Conservation (phyloP, 2,797 vertebrate species). For the Pangasius macronema region DNA sequence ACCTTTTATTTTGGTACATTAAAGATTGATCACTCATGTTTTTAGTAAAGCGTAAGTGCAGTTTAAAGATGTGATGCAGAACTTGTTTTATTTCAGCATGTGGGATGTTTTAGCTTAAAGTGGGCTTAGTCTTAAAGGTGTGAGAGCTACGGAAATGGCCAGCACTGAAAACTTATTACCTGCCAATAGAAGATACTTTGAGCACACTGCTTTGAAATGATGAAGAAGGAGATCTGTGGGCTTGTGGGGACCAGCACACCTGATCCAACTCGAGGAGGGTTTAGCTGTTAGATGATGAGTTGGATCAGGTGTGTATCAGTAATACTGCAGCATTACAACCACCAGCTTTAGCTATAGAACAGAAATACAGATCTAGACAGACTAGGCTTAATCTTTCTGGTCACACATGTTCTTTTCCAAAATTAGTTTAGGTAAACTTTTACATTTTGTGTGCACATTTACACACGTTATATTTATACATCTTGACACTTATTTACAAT, state of each 20-base stretch:
- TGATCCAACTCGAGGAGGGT: not conserved
- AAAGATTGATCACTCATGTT: slow-evolving; percentile 75
- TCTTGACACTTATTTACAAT: slow-evolving; percentile 18
- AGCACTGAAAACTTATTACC: no score
- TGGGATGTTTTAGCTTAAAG: not conserved
- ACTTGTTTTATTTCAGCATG: slow-evolving; percentile 50
- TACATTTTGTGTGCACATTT: no score
- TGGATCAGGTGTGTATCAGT: not conserved
- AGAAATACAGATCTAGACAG: no score
- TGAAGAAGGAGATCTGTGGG: not conserved
- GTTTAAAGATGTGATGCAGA: slow-evolving; percentile 68
- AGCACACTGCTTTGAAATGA: not conserved
- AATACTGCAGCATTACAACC: not conserved
- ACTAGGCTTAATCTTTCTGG: no score
- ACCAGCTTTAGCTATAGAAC: not conserved
- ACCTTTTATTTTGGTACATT: slow-evolving; percentile 71
- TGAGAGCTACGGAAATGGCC: not conserved
- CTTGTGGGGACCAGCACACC: not conserved
- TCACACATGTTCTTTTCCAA: no score
- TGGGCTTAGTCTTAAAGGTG: not conserved
- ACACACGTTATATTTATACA: slow-evolving; percentile 20
- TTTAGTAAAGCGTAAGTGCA: slow-evolving; percentile 78
- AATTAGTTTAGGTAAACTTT: no score
- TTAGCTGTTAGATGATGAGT: not conserved
- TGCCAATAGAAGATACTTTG: not conserved